phyloP scores from a whole-genome alignment of 2,113 vertebrate species.

The Syngnathus typhle region DNA sequence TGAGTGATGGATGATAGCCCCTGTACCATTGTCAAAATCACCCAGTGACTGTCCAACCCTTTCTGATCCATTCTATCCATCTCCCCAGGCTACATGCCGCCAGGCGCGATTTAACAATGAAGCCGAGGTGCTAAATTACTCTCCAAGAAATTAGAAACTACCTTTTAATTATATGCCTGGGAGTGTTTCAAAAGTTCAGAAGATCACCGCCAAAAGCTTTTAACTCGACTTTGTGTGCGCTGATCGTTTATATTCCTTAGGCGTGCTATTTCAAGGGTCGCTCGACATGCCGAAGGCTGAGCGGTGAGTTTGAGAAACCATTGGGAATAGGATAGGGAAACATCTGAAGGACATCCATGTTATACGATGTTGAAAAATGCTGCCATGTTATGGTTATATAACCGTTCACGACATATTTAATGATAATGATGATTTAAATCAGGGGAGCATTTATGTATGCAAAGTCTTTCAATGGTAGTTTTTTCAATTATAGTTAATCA shows the following conservation, averaged over 20 bases:
- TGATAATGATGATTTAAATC: too few relatives aligned
- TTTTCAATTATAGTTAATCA: too few relatives aligned
- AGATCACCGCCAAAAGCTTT: conserved; percentile 58
- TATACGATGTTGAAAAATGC: too few relatives aligned
- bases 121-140: conserved; percentile 62
- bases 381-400: too few relatives aligned
- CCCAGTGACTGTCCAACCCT: conserved; percentile 68
- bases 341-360: background rate
- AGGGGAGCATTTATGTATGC: too few relatives aligned
- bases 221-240: conserved; percentile 51
- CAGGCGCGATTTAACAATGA: conserved; percentile 61
- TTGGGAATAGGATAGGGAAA: conserved; percentile 23
- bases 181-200: conserved; percentile 59
- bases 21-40: conserved; percentile 66
- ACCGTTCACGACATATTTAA: too few relatives aligned
- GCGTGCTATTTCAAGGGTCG: conserved; percentile 45
- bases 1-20: conserved; percentile 73
- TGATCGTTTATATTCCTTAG: conserved; percentile 57
- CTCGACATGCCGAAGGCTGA: conserved; percentile 25
- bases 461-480: too few relatives aligned
- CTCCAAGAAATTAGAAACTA: conserved; percentile 69
- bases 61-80: conserved; percentile 66
- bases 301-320: conserved; percentile 34
- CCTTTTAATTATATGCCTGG: conserved; percentile 72
- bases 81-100: conserved; percentile 67